phyloP scores from a whole-genome alignment of 2,888 invertebrate species.

The Litoditis marina region DNA sequence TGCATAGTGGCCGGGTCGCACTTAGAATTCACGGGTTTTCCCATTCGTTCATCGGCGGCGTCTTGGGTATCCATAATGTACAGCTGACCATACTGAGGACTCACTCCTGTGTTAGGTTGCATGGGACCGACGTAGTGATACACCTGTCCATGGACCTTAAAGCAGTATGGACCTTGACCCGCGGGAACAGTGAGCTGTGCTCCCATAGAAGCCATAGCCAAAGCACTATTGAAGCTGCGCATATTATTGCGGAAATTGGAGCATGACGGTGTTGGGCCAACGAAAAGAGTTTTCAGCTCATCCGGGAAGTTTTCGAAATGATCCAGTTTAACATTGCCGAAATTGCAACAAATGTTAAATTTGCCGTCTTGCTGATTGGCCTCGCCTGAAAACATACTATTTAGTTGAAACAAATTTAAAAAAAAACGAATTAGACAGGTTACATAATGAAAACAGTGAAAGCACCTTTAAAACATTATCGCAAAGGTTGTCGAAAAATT shows the following conservation, averaged over 20 bases:
- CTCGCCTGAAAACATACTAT: background rate
- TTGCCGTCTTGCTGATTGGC: slow-evolving; percentile 2
- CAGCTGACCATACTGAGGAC: slow-evolving; percentile 9
- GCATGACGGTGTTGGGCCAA: background rate
- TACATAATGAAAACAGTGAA: too few relatives aligned
- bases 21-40: slow-evolving; percentile 7
- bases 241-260: slow-evolving; percentile 10
- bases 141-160: slow-evolving; percentile 23
- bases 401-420: too few relatives aligned
- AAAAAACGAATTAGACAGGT: too few relatives aligned
- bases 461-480: too few relatives aligned
- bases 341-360: slow-evolving; percentile 5
- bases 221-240: slow-evolving; percentile 20
- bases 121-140: slow-evolving; percentile 14
- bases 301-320: slow-evolving; percentile 11
- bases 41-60: slow-evolving; percentile 18
- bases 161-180: slow-evolving; percentile 26
- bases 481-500: too few relatives aligned
- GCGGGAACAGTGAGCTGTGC: slow-evolving; percentile 12
- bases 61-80: slow-evolving; percentile 18
- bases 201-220: slow-evolving; percentile 23
- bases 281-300: slow-evolving; percentile 1
- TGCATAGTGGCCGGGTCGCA: slow-evolving; percentile 20
- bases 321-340: background rate
- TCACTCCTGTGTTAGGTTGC: slow-evolving; percentile 1